These are phyloP conservation scores for Campylorhamphus procurvoides DNA, from an alignment of 2,113 vertebrate species.

Conservation along the genomic window DNA sequence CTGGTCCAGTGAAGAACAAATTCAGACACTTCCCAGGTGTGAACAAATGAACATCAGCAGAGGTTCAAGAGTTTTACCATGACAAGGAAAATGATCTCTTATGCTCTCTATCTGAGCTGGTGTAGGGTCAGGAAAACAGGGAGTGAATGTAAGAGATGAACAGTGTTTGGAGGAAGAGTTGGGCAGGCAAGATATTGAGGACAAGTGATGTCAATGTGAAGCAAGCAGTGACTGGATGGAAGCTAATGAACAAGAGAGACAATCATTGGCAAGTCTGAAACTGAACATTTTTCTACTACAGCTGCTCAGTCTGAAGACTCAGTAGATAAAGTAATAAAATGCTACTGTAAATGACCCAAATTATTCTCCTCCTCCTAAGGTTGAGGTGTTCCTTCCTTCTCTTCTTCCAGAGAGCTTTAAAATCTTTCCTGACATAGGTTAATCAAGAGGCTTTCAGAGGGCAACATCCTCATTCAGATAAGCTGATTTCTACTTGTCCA, in stretches of 20 bases:
- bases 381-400: neutral
- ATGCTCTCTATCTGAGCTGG: neutral
- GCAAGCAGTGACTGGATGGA: neutral
- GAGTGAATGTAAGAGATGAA: neutral
- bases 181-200: neutral
- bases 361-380: neutral
- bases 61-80: neutral
- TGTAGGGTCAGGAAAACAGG: neutral
- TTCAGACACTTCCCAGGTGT: neutral
- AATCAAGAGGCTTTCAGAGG: neutral
- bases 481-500: neutral
- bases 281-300: neutral
- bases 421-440: neutral
- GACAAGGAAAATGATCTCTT: neutral
- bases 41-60: neutral
- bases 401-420: neutral
- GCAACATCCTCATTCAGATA: neutral
- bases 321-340: neutral
- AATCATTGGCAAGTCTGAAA: neutral
- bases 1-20: neutral
- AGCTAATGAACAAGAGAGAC: neutral
- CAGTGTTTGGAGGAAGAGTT: neutral
- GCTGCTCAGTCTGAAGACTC: neutral
- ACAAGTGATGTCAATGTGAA: neutral
- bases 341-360: neutral